phyloP scores from a whole-genome alignment of 2,888 invertebrate genomes.

The Eledona agricola region DNA sequence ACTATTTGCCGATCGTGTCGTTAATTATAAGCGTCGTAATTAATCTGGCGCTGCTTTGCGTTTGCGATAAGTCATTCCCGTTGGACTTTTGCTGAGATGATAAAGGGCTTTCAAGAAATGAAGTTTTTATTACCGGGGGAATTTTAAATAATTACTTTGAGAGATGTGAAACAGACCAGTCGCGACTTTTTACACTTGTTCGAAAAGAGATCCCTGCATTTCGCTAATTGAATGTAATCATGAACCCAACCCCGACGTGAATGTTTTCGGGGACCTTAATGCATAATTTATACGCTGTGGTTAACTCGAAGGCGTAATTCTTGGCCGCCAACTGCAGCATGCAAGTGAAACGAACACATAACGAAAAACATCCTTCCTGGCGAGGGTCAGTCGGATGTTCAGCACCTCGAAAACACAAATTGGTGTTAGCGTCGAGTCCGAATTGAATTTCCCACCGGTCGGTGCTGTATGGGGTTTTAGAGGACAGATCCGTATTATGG shows the following conservation, averaged over 20 bases:
- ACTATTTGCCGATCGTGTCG: constrained; percentile 8
- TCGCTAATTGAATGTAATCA: constrained; percentile 12
- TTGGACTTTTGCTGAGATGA: constrained; percentile 11
- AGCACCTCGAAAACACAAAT: constrained; percentile 28
- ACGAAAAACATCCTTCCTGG: constrained; percentile 20
- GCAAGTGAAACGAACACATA: no score
- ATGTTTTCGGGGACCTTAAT: constrained; percentile 6
- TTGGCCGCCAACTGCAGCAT: not conserved
- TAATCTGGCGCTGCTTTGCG: constrained; percentile 33
- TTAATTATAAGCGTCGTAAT: constrained; percentile 35
- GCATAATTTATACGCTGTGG: constrained; percentile 5
- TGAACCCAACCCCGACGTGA: constrained; percentile 6
- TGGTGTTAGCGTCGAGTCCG: constrained; percentile 20
- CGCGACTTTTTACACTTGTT: constrained; percentile 16
- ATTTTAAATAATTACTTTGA: constrained; percentile 35
- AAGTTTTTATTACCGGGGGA: constrained; percentile 34
- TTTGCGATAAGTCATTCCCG: constrained; percentile 31
- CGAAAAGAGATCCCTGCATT: constrained; percentile 7
- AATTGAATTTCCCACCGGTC: constrained; percentile 31
- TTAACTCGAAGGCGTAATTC: not conserved
- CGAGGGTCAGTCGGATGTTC: constrained; percentile 20
- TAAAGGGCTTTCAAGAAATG: constrained; percentile 36
- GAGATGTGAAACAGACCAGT: constrained; percentile 24
- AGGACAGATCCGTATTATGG: constrained; percentile 28
- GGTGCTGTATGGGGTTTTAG: constrained; percentile 20